Percentiles rank a stretch among this genome's conserved stretches.
Conservation (phyloP, 2,888 invertebrate genomes). For the Lithophane ornitopus region DNA sequence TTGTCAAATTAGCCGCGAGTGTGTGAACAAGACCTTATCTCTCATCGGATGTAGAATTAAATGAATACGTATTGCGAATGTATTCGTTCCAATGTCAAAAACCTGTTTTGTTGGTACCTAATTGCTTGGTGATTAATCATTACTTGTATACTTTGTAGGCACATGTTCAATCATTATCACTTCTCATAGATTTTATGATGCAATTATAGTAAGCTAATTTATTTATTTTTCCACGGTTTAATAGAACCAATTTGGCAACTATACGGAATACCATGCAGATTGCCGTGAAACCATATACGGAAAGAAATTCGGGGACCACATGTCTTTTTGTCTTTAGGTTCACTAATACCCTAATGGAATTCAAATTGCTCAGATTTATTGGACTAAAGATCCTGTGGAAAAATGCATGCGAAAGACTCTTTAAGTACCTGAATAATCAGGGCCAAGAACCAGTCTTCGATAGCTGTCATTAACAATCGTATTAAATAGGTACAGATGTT, state of each 20-base stretch:
- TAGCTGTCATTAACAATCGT: conserved; percentile 23
- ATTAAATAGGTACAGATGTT: conserved; percentile 15
- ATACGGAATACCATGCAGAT: conserved; percentile 41
- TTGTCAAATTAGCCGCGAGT: conserved; percentile 53
- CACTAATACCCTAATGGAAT: conserved; percentile 58
- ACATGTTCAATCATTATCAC: conserved; percentile 27
- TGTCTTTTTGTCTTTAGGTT: conserved; percentile 28
- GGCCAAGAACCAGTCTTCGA: not conserved
- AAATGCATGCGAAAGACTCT: conserved; percentile 39
- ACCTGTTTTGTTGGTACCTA: conserved; percentile 59
- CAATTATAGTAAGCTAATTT: not conserved
- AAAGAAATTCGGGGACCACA: conserved; percentile 21
- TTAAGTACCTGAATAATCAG: not conserved
- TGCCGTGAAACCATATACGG: conserved; percentile 35
- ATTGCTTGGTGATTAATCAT: conserved; percentile 69
- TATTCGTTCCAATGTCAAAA: conserved; percentile 57
- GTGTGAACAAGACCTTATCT: conserved; percentile 61
- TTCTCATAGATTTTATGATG: conserved; percentile 31
- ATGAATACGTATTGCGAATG: conserved; percentile 56
- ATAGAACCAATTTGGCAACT: conserved; percentile 18
- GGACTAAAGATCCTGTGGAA: conserved; percentile 50
- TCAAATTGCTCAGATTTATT: conserved; percentile 50
- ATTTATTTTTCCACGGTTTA: not conserved
- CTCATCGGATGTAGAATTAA: conserved; percentile 54
- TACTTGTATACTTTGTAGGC: conserved; percentile 47